Conservation (phyloP, 2,797 vertebrate genomes). For the Strix occidentalis region DNA sequence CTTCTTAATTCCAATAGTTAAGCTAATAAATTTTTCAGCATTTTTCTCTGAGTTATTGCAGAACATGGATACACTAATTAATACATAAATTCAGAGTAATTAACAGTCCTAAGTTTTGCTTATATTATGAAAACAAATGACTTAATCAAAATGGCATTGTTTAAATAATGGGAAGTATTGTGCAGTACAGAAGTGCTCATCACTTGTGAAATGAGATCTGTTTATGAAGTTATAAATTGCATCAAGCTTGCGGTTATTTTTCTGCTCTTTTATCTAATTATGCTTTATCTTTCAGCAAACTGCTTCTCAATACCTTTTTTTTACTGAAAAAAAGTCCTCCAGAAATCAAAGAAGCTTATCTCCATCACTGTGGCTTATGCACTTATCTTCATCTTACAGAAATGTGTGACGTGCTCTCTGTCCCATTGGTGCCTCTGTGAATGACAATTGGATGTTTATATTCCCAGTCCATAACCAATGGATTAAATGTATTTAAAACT, state of each 20-base stretch:
- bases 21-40: not conserved
- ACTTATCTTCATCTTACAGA: constrained; percentile 61
- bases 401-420: not conserved
- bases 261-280: constrained; percentile 44
- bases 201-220: not conserved
- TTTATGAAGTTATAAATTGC: constrained; percentile 3
- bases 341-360: constrained; percentile 62
- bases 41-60: not conserved
- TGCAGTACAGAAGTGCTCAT: not conserved
- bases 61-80: not conserved
- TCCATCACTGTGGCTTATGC: constrained; percentile 33
- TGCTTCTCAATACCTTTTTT: constrained; percentile 28
- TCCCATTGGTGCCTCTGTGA: not conserved
- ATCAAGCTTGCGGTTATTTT: constrained; percentile 17
- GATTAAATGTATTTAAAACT: not conserved
- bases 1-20: not conserved
- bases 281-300: constrained; percentile 23
- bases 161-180: not conserved
- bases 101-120: not conserved
- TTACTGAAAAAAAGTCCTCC: constrained; percentile 25
- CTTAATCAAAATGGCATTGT: not conserved
- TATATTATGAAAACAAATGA: not conserved
- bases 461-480: not conserved
- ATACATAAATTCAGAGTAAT: not conserved
- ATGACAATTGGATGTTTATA: constrained; percentile 25